Percentiles rank a stretch among this genome's conserved stretches.
phyloP scores from a whole-genome alignment of 2,113 vertebrate genomes.

The Campylorhamphus procurvoides region DNA sequence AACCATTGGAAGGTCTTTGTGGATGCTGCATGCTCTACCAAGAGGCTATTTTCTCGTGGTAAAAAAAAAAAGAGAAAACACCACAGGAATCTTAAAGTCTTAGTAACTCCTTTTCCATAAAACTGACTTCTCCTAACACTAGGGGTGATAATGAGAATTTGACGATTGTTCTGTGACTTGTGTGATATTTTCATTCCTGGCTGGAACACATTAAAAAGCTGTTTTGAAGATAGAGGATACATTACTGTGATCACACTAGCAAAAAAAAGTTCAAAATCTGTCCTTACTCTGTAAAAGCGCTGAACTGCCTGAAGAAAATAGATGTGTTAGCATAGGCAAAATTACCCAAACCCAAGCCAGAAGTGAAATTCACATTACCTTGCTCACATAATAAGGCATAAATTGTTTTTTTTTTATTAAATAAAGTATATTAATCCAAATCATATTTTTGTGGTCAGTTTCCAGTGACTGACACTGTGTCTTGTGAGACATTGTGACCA shows the following conservation, averaged over 20 bases:
- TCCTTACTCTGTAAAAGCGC: slow-evolving; percentile 17
- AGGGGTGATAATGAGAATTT: slow-evolving; percentile 56
- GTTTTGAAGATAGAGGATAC: slow-evolving; percentile 46
- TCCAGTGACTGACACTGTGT: neutral
- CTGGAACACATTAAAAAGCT: slow-evolving; percentile 54
- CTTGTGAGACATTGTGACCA: neutral
- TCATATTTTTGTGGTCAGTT: neutral
- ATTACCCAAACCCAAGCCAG: neutral
- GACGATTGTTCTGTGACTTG: slow-evolving; percentile 56
- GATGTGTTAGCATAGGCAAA: slow-evolving; percentile 9
- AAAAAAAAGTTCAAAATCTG: slow-evolving; percentile 33
- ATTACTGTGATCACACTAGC: slow-evolving; percentile 49
- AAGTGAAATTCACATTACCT: neutral
- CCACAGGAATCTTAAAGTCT: slow-evolving; percentile 41
- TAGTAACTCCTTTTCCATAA: slow-evolving; percentile 39
- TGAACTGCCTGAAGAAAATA: slow-evolving; percentile 8
- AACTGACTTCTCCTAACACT: slow-evolving; percentile 36
- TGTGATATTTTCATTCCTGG: slow-evolving; percentile 50
- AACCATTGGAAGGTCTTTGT: slow-evolving; percentile 45
- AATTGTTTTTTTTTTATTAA: neutral
- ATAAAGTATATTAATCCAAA: neutral
- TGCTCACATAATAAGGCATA: neutral
- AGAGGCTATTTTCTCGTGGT: neutral
- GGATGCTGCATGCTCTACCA: neutral
- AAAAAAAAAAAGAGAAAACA: neutral